A percentile compares a stretch with the other conserved stretches of the same genome.
These are phyloP conservation scores for Pygoscelis adeliae DNA, from an alignment of 2,113 vertebrate species.

Conservation along the genomic window DNA sequence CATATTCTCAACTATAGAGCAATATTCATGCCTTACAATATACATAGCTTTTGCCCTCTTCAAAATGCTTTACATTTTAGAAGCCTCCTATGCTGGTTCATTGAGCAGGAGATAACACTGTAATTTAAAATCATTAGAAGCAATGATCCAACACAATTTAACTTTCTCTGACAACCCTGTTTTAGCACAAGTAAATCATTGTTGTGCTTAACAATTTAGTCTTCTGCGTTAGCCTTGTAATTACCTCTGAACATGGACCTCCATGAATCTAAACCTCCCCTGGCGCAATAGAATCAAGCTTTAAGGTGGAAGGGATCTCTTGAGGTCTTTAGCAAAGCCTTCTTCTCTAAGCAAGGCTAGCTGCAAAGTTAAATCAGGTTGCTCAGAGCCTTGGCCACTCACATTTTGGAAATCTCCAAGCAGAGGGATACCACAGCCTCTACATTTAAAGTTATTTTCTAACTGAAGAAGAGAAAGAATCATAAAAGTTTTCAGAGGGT, in stretches of 20 bases:
- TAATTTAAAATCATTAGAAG: not conserved
- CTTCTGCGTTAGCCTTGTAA: not conserved
- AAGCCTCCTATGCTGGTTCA: not conserved
- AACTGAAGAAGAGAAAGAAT: not conserved
- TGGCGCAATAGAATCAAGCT: no score
- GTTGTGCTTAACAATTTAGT: not conserved
- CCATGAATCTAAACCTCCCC: no score
- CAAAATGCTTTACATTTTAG: not conserved
- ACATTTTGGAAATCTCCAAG: not conserved
- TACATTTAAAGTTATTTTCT: not conserved
- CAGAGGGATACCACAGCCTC: not conserved
- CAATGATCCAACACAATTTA: not conserved
- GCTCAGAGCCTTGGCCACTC: not conserved
- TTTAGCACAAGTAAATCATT: not conserved
- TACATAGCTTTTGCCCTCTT: not conserved
- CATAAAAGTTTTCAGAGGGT: not conserved
- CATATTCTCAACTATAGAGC: not conserved
- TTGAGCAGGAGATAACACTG: not conserved
- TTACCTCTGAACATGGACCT: not conserved
- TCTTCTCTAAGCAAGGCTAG: not conserved
- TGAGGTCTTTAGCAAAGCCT: not conserved
- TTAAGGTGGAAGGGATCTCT: not conserved
- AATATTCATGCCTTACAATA: not conserved
- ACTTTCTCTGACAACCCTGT: not conserved
- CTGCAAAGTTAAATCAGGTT: not conserved